These are phyloP conservation scores for Gryllus longicercus DNA, from an alignment of 2,888 invertebrate species.

Conservation along the genomic window DNA sequence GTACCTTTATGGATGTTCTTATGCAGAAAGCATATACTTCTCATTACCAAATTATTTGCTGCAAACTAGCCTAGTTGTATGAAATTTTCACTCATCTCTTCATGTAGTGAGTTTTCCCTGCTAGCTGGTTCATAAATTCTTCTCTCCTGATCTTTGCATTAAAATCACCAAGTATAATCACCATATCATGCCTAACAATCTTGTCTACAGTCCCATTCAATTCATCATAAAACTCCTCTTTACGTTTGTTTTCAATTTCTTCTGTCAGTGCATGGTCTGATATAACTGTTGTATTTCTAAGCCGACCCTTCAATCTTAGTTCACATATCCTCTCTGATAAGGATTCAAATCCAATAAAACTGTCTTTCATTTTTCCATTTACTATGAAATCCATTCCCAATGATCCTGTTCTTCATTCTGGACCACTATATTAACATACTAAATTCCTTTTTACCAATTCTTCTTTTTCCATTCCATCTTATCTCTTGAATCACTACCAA, in stretches of 20 bases:
- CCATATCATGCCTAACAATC: not conserved
- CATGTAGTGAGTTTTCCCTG: not conserved
- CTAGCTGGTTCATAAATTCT: not conserved
- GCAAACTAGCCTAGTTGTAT: not conserved
- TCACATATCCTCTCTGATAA: not conserved
- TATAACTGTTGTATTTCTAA: conserved; percentile 19
- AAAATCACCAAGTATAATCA: not conserved
- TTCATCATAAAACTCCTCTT: conserved; percentile 1
- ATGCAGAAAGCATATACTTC: not conserved
- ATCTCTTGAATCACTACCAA: not conserved
- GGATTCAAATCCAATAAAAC: not conserved
- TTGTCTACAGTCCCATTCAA: not conserved
- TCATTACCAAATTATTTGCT: conserved; percentile 17
- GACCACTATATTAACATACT: not conserved
- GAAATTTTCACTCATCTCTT: conserved; percentile 11
- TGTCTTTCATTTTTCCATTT: not conserved
- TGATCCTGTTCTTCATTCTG: not conserved
- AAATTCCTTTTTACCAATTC: conserved; percentile 18
- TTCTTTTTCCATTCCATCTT: not conserved
- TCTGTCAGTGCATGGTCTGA: not conserved
- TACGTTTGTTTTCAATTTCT: not conserved
- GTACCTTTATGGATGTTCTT: conserved; percentile 3
- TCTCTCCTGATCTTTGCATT: conserved; percentile 17
- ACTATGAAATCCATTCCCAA: not conserved
- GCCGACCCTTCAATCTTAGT: not conserved